Percentiles rank a stretch among this genome's conserved stretches.
Evolutionary conservation across 2,113 vertebrate species (phyloP).

Genomic region (Erpornis zantholeuca): DNA sequence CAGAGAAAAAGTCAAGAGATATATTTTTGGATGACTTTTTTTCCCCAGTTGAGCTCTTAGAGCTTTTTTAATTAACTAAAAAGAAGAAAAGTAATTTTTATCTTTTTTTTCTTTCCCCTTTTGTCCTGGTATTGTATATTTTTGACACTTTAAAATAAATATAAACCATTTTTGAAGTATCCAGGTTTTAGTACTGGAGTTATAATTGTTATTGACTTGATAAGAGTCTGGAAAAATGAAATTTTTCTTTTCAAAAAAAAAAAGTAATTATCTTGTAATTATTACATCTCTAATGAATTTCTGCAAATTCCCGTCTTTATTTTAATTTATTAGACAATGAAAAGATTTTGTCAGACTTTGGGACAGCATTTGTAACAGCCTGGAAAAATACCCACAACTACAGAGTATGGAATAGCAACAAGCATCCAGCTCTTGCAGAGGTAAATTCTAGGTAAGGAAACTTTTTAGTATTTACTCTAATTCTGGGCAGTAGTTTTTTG

Average conservation of each 20-base stretch:
- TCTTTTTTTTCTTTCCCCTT: accelerated
- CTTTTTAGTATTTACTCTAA: not conserved
- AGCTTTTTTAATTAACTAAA: not conserved
- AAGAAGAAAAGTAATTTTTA: not conserved
- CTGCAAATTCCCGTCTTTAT: not conserved
- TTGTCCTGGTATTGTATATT: not conserved
- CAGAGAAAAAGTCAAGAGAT: not conserved
- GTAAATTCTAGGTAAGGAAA: conserved; percentile 86
- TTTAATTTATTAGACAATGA: conserved; percentile 84
- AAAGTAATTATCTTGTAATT: not conserved
- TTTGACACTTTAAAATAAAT: not conserved
- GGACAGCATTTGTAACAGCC: conserved; percentile 81
- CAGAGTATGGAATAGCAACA: conserved; percentile 94
- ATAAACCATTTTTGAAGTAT: not conserved
- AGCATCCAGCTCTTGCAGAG: conserved; percentile 86
- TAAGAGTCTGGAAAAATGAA: not conserved
- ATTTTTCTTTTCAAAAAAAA: not conserved
- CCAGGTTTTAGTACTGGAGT: not conserved
- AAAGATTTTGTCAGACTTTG: conserved; percentile 89
- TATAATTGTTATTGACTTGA: not conserved
- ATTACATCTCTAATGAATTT: not conserved
- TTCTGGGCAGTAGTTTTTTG: not conserved
- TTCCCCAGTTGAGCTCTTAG: not conserved
- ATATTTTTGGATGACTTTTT: not conserved
- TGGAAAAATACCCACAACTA: conserved; percentile 97